Evolutionary conservation across 1,140 invertebrate genomes (phyloP), one percentile per base, ranked within the genome.

Genomic region (Mactra quadrangularis): DNA sequence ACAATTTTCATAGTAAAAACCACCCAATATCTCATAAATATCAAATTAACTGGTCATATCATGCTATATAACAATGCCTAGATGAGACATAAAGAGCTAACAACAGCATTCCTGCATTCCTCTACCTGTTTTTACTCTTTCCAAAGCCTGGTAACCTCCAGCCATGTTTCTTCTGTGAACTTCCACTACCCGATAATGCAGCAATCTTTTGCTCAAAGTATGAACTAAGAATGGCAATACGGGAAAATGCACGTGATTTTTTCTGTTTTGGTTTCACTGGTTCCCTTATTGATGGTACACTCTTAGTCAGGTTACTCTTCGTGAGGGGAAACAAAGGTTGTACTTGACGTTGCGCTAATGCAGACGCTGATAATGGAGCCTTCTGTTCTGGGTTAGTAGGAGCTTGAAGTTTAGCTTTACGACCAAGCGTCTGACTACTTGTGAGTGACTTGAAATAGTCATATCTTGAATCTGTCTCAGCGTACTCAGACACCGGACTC

Each of bases 161-260:
- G 27, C 64, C 52, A 38, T 41, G 50, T n/a, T 76, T 76, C 35
- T 53, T 68, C 50, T 81, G 64, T 71, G 77, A 55, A 29, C 83
- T 47, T 33, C 71, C 64, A 64, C 72, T 86, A 19, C 83, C 84
- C n/a, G 82, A 82, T 71, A 85, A 82, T 68, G 86, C 85, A 13
- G 88, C 89, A 50, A 89, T 88, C 76, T 91, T 91, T 55, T 88
- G 87, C 74, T 91, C 90, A 87, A 91, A 91, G 71, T 89, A 91
- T 2, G 89, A 90, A 71, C 90, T 91, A 1, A 91, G 81, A 27
- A 91, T 87, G 25, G 90, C 89, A 62, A 91, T 91, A 85, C 90
- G 90, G 11, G 88, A 88, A n/a, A 91, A 85, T 25, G 45, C 45
- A n/a, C 77, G 62, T 13, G 83, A 17, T 68, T 83, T 86, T 59